Base-by-base conservation (phyloP, 2,888 invertebrate species). In the Cephus runcator region DNA sequence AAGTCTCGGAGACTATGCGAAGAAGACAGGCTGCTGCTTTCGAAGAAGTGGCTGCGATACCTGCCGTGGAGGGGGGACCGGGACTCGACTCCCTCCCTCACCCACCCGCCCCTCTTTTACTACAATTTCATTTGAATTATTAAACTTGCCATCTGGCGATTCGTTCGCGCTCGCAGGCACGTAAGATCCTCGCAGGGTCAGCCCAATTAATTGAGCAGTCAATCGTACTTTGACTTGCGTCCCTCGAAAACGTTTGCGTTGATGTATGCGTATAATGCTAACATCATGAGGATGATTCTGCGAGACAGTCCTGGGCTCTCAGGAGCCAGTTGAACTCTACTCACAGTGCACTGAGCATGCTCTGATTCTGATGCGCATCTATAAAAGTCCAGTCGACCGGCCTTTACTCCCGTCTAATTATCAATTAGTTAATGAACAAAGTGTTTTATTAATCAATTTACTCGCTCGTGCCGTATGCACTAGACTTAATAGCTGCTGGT, bases 71-170 rank as follows among this genome's bases (percentile, higher is more conserved):
- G 31, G 30, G 4, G 11, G 4, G 69, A 12, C 0, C 15, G 12
- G 30, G 30, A 15, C 4, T 36, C 36, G 3, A 33, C 33, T 33
- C 33, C 4, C 36, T 4, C 36, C 4, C 36, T 4, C 36, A 1
- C 4, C 12, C 35, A 2, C 12, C 69, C 79, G 79, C 80, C 82
- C 85, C 85, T 85, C 84, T 82, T 85, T 82, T 85, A 82, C 81
- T 84, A 40, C 40, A 87, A 87, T 88, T 88, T 88, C 86, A 87
- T 87, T 87, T 86, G 86, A 87, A 86, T 88, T 87, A 88, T 88
- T 88, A 88, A 88, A 88, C 81, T 87, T 82, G 75, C 85, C 88
- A 87, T 85, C 88, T 87, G 87, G 83, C 81, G 83, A 77, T 79
- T 81, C 73, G 35, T 56, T 74, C 11, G 75, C 56, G 75, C 31